phyloP scores from a whole-genome alignment of 1,140 invertebrate species.

The Ostrea denselamellosa region DNA sequence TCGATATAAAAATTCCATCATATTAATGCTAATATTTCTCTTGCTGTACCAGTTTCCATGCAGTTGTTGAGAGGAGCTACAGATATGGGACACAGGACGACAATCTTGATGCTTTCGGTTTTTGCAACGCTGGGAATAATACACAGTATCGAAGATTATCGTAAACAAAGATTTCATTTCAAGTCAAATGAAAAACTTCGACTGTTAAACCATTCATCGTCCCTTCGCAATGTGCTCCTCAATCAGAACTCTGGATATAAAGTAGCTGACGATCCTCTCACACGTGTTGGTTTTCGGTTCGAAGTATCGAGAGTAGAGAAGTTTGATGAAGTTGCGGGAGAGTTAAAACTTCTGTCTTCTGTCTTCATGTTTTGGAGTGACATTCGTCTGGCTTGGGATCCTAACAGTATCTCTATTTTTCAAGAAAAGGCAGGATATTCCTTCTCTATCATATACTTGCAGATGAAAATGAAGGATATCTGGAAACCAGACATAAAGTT shows the following conservation, averaged over 20 bases:
- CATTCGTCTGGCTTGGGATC: not conserved
- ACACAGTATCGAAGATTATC: not conserved
- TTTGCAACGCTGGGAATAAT: not conserved
- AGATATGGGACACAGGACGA: no score
- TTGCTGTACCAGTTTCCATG: no score
- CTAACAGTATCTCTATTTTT: not conserved
- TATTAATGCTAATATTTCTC: no score
- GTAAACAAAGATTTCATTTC: not conserved
- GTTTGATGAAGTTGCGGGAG: constrained; percentile 12
- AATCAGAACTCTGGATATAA: not conserved
- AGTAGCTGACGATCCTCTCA: not conserved
- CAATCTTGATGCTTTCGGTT: not conserved
- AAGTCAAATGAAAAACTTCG: not conserved
- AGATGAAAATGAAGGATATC: not conserved
- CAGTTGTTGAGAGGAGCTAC: no score
- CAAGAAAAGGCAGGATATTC: not conserved
- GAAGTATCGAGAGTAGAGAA: not conserved
- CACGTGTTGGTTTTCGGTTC: not conserved
- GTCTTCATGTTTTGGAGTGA: not conserved
- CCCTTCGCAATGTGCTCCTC: not conserved
- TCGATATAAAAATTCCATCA: no score
- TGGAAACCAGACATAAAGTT: constrained; percentile 15
- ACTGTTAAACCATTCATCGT: not conserved
- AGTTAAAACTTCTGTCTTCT: not conserved
- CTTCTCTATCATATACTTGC: not conserved